Base-by-base conservation (phyloP, 2,888 invertebrate species). In the Clistopyga incitator region DNA sequence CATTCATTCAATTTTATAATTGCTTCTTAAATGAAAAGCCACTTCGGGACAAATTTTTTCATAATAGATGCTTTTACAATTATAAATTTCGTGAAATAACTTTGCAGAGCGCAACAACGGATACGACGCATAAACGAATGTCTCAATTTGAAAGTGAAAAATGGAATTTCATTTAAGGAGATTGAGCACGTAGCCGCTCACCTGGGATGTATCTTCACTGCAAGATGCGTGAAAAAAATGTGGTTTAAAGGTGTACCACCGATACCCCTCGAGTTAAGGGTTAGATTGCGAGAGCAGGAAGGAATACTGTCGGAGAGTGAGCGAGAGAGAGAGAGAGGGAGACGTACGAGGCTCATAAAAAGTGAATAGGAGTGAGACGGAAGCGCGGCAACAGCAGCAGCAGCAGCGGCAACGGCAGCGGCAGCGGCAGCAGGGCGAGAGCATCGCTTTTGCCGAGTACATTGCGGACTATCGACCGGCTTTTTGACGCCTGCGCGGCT, bases 401-500 rank as follows among this genome's bases (percentile, higher is more conserved):
- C 85, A 84, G 76, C 61, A 65, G 67, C 65, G 52, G 68, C 77
- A 81, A 80, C 78, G 65, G 76, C 61, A 65, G 80, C 82, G 80
- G 38, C 20, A 20, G 64, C 65, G 20, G 65, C 45, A 65, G 42
- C 65, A 65, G 65, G 65, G 65, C 65, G 67, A 65, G 82, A 61
- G 85, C 83, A 83, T 79, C 83, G 85, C 78, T 74, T 77, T 86
- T 87, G 87, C 86, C 88, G 88, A 87, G 88, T 92, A 87, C 88
- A 87, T 87, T 88, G 92, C 92, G 92, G 92, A 92, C 91, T 92
- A 92, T 92, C 92, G 92, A 92, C 92, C 92, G 90, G 89, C 85
- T 82, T 54, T 78, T 84, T 82, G 77, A 87, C 91, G 91, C 91
- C 87, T 91, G 92, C 92, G 92, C 91, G 78, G 56, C 42, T 23